Base-by-base conservation (phyloP, 1,140 invertebrate species). In the Drosophila ercepeae region DNA sequence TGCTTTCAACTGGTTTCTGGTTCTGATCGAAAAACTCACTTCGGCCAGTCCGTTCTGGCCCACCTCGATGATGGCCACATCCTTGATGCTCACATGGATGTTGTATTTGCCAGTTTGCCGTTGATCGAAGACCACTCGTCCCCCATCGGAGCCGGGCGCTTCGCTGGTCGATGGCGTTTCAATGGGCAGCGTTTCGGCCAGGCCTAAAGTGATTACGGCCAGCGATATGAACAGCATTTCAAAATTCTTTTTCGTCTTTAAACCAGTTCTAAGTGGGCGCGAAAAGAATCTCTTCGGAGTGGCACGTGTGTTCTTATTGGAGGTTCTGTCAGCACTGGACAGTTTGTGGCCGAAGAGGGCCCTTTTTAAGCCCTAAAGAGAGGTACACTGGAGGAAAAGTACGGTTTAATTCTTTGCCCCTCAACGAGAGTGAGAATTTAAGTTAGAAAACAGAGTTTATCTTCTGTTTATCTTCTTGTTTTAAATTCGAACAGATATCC, bases 41-140 rank as follows among this genome's bases (percentile, higher is more conserved):
- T 93, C 92, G 14, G 92, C 92, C 50, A 93, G 78, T 14, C 93
- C 93, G 52, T 93, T 93, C 52, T 93, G 91, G 14, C 94, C 71
- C 29, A 96, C 79, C 25, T 95, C 95, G 63, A 96, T 92, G 72
- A 97, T 93, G 78, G 95, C 93, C 50, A 96, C 91, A 91, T 96
- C 95, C 91, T 96, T 96, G 48, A 96, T 90, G 83, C 95, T 94
- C 42, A 97, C 92, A 78, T 95, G 95, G 39, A 97, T 94, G 91
- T 97, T 96, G 67, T 95, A 92, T 59, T 95, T 94, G 3, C 96
- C 96, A 1, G 93, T 94, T 90, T 97, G 96, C 27, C 94, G 93
- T 88, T 96, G 95, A 91, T 96, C 95, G 89, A 94, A 95, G 16
- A 82, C 52, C 21, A 76, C 68, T 45, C 68, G 64, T 75, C 50